Evolutionary conservation across 2,888 invertebrate genomes (phyloP), one percentile per base, ranked within the genome.

Genomic region (Erynnis tages): DNA sequence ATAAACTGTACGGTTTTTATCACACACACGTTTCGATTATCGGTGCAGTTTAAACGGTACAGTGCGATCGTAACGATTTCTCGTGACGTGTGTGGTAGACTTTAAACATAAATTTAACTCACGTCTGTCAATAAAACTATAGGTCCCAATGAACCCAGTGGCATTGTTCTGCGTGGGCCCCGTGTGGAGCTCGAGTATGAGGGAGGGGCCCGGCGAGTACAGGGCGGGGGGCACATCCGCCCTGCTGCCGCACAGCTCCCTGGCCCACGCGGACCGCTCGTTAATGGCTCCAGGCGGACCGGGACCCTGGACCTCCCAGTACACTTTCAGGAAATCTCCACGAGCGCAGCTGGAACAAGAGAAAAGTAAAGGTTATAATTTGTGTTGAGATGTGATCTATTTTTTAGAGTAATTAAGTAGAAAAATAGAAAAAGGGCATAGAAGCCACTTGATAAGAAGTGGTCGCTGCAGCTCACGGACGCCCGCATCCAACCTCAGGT

Each of bases 261-360:
- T 91, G 38, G 94, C 93, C 93, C 94, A 94, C 7, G 92, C 93
- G 2, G 94, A 94, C 55, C 93, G 91, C 79, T 95, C 95, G 78
- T 93, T 95, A 68, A 96, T 92, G 17, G 91, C 91, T 0, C 92
- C 92, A 54, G 91, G 91, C 46, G 94, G 94, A 58, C 95, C 91
- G 0, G 92, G 92, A 0, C 91, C 91, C 66, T 94, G 94, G 57
- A 95, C 91, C 74, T 96, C 95, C 76, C 95, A 92, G 82, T 94
- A 96, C 50, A 95, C 91, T 80, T 95, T 94, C 61, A 96, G 80
- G 80, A 93, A 95, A 81, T 95, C 95, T 0, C 94, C 94, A 41
- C 91, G 91, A 54, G 91, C 87, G 75, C 95, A 95, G 63, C 95
- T 95, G 92, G 6, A 93, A 93, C 73, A 38, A 38, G 7, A 14